Percentiles rank a stretch among this genome's conserved stretches.
Evolutionary conservation across 2,797 vertebrate genomes (phyloP).

Genomic region (Bradypodion pumilum): DNA sequence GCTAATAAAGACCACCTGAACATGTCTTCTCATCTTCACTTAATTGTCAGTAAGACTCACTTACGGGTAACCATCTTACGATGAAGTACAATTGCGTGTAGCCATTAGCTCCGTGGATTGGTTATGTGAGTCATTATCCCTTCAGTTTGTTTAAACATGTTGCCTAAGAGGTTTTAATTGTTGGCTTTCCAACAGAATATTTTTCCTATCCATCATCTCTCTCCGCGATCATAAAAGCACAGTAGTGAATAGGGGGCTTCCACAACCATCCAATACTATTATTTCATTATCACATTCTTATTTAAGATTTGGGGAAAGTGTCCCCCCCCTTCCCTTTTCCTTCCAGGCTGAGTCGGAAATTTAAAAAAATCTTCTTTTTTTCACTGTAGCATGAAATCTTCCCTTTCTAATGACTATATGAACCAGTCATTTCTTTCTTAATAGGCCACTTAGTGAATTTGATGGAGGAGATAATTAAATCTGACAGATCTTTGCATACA

Average conservation of each 20-base stretch:
- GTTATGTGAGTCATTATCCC: neutral
- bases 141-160: neutral
- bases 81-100: neutral
- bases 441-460: slow-evolving; percentile 68
- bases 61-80: neutral
- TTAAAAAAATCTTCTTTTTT: slow-evolving; percentile 45
- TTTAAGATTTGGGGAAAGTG: slow-evolving; percentile 6
- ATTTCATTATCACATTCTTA: slow-evolving; percentile 20
- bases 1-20: neutral
- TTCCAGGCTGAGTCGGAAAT: slow-evolving; percentile 44
- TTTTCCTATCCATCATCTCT: neutral
- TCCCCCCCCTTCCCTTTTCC: neutral
- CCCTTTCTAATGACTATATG: slow-evolving; percentile 67
- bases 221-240: slow-evolving; percentile 15
- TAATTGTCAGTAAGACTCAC: neutral
- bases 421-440: slow-evolving; percentile 70
- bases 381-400: slow-evolving; percentile 64
- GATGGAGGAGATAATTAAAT: slow-evolving; percentile 77
- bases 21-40: neutral
- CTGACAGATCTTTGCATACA: slow-evolving; percentile 67
- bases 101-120: neutral
- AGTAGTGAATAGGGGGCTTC: slow-evolving; percentile 4
- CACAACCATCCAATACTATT: slow-evolving; percentile 29
- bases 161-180: neutral
- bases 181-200: neutral